Conservation (phyloP, 2,113 vertebrate genomes). For the Barnardius zonarius region DNA sequence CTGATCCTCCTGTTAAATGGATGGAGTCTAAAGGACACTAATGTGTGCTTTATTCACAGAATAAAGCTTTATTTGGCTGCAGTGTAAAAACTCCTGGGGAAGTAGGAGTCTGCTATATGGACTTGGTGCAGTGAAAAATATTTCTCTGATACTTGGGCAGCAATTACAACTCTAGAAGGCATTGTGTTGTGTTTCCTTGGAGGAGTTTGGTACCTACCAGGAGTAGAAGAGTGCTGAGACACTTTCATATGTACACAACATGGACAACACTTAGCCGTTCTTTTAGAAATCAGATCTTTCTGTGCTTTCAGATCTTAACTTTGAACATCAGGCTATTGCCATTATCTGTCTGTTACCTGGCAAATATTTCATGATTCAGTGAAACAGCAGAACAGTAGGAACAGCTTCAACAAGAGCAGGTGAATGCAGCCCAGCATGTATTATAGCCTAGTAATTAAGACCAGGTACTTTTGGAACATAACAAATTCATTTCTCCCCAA, state of each 20-base stretch:
- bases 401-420: neutral
- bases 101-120: neutral
- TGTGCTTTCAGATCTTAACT: neutral
- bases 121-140: neutral
- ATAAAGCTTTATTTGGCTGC: neutral
- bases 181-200: neutral
- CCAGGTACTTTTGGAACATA: neutral
- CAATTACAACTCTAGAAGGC: neutral
- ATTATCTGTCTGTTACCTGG: neutral
- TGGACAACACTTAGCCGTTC: neutral
- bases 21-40: neutral
- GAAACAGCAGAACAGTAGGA: neutral
- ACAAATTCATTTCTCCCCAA: neutral
- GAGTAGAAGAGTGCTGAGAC: neutral
- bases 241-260: neutral
- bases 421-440: neutral
- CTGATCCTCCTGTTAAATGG: neutral
- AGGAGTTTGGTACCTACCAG: neutral
- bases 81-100: neutral
- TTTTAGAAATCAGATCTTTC: neutral
- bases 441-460: neutral
- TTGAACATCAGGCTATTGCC: neutral
- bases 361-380: neutral
- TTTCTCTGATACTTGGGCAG: neutral
- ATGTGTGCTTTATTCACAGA: neutral